Base-by-base conservation (phyloP, 2,888 invertebrate genomes). In the Drosophila atripex region DNA sequence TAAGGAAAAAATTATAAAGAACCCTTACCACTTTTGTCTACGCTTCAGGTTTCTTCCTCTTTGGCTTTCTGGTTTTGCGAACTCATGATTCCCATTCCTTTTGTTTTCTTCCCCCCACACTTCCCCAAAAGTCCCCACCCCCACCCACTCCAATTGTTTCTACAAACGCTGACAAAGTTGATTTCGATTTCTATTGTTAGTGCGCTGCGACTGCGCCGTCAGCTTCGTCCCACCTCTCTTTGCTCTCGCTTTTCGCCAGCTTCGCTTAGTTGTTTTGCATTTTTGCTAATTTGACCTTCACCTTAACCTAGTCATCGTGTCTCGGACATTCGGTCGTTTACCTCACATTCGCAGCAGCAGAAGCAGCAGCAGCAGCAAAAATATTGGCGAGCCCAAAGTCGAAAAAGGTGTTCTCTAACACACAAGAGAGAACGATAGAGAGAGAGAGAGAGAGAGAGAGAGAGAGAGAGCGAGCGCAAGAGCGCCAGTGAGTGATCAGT, bases 291-390 rank as follows among this genome's bases (percentile, higher is more conserved):
- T 86, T 91, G 91, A 90, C 92, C 92, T 92, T 92, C 92, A 92
- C 92, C 92, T 92, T 92, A 91, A 92, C 92, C 92, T 91, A 92
- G 91, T 92, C 91, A 90, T 90, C 87, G 86, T 86, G 84, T 89
- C 89, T 90, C 92, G 91, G 92, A 89, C 92, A 88, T 91, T 90
- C 91, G 92, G 91, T 91, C 92, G 85, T 90, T 92, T 90, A 91
- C 92, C 91, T 70, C 68, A 46, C 43, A 46, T 41, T 32, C 30
- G 38, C 66, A 56, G 38, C 30, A 47, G 41, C 35, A 50, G 12
- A 28, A 25, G 12, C 28, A n/a, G 8, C 16, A 39, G 16, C 39
- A 39, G 39, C 39, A 18, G 18, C 18, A 18, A 2, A 18, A 18
- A 18, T 18, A 18, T 18, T 18, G 8, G 38, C 5, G 16, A 9